A percentile compares a stretch with the other conserved stretches of the same genome.
Conservation (phyloP, 1,140 invertebrate genomes). For the Microplitis mediator region DNA sequence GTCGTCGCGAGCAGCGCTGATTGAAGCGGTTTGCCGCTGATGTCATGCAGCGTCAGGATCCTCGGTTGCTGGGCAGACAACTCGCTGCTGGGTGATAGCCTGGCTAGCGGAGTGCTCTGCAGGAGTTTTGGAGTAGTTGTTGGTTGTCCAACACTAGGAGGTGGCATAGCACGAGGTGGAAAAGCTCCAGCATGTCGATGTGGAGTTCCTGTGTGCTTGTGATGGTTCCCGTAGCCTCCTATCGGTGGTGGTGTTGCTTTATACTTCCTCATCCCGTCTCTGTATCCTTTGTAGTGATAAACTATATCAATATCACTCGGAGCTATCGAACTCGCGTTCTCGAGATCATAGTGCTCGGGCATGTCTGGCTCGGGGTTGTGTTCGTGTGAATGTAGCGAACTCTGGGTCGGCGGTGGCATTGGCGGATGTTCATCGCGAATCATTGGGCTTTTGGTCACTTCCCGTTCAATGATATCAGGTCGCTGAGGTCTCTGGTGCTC, state of each 20-base stretch:
- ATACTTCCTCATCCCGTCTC: conserved; percentile 85
- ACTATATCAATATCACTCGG: conserved; percentile 97
- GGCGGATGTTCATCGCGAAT: conserved; percentile 77
- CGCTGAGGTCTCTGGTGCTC: conserved; percentile 75
- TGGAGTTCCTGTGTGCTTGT: conserved; percentile 76
- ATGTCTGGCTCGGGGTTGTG: conserved; percentile 77
- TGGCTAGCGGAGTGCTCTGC: conserved; percentile 87
- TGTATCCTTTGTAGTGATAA: conserved; percentile 93
- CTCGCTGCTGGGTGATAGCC: conserved; percentile 90
- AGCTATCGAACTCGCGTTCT: conserved; percentile 96
- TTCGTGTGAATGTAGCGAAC: conserved; percentile 69
- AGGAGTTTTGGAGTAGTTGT: conserved; percentile 70
- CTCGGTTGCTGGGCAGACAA: conserved; percentile 87
- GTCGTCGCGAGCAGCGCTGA: conserved; percentile 86
- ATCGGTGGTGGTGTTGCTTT: conserved; percentile 80
- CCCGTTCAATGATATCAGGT: conserved; percentile 91
- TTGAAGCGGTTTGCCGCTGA: conserved; percentile 89
- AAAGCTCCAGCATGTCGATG: conserved; percentile 75
- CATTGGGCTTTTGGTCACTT: conserved; percentile 81
- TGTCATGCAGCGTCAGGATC: conserved; percentile 90
- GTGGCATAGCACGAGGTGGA: conserved; percentile 70
- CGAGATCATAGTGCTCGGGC: conserved; percentile 95
- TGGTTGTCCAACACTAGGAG: conserved; percentile 68
- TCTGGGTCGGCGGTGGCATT: conserved; percentile 69
- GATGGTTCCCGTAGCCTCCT: conserved; percentile 70